Percentiles rank a stretch among this genome's conserved stretches.
phyloP scores from a whole-genome alignment of 2,888 invertebrate genomes.

The Steinernema scapterisci region DNA sequence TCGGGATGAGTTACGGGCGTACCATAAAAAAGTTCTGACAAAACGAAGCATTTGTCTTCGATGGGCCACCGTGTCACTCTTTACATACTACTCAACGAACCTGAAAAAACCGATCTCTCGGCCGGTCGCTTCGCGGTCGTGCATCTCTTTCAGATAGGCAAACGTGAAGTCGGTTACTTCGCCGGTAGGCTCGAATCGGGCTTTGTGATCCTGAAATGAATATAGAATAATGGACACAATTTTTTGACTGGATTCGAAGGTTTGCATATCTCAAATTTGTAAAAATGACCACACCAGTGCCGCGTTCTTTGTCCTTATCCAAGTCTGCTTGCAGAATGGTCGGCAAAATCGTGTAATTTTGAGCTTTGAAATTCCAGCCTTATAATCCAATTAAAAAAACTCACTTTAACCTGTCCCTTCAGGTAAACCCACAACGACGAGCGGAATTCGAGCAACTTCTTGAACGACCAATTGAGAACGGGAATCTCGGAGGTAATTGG shows the following conservation, averaged over 20 bases:
- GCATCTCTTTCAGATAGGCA: conserved; percentile 63
- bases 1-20: background rate
- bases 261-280: too few species aligned
- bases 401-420: conserved; percentile 53
- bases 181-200: conserved; percentile 41
- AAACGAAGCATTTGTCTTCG: conserved; percentile 5
- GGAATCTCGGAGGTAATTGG: conserved; percentile 60
- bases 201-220: conserved; percentile 47
- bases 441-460: conserved; percentile 53
- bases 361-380: too few species aligned
- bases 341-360: too few species aligned
- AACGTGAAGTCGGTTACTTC: conserved; percentile 60
- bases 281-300: too few species aligned
- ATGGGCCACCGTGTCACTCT: background rate
- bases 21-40: conserved; percentile 15
- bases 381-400: background rate
- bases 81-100: conserved; percentile 2
- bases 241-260: too few species aligned
- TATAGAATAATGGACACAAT: too few species aligned
- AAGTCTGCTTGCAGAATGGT: too few species aligned
- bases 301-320: too few species aligned
- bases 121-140: conserved; percentile 43
- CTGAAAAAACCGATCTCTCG: conserved; percentile 9
- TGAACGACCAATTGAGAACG: conserved; percentile 56
- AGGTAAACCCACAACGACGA: conserved; percentile 55